These are phyloP conservation scores for Sycophila sp. DNA, from an alignment of 1,140 invertebrate species.

Conservation along the genomic window DNA sequence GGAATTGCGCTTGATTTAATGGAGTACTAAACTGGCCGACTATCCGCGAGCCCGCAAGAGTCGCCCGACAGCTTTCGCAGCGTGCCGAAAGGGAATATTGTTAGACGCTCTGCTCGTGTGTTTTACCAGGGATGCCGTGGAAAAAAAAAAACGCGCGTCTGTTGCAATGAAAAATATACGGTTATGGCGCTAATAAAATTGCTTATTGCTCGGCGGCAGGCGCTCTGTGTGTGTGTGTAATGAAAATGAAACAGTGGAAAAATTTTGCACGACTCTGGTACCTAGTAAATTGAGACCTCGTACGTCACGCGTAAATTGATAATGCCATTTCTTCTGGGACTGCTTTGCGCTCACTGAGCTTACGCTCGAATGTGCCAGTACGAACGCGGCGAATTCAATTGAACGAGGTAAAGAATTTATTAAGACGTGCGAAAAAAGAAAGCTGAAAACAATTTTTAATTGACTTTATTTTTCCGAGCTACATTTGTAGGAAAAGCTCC, in stretches of 20 bases:
- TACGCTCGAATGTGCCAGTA: too few relatives aligned
- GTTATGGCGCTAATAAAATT: constrained; percentile 17
- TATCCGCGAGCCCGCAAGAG: background rate
- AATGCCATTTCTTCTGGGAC: too few relatives aligned
- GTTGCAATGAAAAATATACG: constrained; percentile 22
- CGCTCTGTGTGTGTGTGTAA: background rate
- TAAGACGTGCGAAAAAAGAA: too few relatives aligned
- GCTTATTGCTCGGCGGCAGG: background rate
- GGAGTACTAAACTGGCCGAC: background rate
- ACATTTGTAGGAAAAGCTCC: too few relatives aligned
- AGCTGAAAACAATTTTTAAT: too few relatives aligned
- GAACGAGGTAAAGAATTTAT: too few relatives aligned
- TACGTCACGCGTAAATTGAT: background rate
- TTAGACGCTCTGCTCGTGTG: background rate
- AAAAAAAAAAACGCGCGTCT: background rate
- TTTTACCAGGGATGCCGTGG: constrained; percentile 21
- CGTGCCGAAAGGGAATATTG: constrained; percentile 23
- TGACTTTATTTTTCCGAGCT: too few relatives aligned
- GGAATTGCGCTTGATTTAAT: constrained; percentile 17
- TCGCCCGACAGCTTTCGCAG: constrained; percentile 2
- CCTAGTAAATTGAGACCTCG: background rate
- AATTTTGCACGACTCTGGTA: background rate
- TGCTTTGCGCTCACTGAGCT: too few relatives aligned
- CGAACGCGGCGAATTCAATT: too few relatives aligned
- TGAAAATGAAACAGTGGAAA: background rate